These are phyloP conservation scores for Babyrousa celebensis DNA, from an alignment of 2,797 vertebrate species.

Conservation along the genomic window DNA sequence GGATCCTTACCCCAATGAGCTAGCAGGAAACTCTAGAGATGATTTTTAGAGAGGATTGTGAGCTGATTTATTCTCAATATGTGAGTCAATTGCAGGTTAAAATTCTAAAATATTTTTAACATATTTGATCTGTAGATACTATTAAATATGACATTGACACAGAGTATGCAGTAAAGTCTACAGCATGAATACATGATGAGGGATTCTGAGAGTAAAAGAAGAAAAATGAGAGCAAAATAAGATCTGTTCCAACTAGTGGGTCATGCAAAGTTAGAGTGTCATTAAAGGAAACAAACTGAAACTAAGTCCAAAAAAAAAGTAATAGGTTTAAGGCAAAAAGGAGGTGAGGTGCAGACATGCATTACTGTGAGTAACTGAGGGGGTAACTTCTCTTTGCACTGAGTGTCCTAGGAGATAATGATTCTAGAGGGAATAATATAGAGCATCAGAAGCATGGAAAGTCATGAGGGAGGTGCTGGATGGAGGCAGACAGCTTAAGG, in stretches of 20 bases:
- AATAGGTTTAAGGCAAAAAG: not conserved
- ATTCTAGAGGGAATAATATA: not conserved
- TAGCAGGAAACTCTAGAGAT: not conserved
- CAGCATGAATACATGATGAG: not conserved
- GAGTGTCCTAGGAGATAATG: not conserved
- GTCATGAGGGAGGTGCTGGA: fast-evolving
- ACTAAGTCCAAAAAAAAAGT: not conserved
- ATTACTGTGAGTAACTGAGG: not conserved
- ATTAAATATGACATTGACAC: not conserved
- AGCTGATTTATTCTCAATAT: constrained; percentile 41
- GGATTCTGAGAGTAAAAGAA: not conserved
- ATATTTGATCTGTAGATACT: not conserved
- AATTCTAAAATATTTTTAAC: not conserved
- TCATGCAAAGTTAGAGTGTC: not conserved
- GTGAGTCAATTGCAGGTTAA: not conserved
- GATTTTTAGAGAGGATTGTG: not conserved
- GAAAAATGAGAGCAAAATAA: not conserved
- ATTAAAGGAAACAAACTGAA: not conserved
- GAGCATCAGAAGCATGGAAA: not conserved
- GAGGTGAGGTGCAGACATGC: not conserved
- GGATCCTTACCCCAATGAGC: too few species aligned
- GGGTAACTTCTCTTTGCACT: not conserved
- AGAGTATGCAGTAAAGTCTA: not conserved
- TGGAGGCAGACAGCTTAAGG: not conserved
- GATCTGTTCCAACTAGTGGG: not conserved